Base-by-base conservation (phyloP, 2,113 vertebrate species). In the Litocranius walleri region DNA sequence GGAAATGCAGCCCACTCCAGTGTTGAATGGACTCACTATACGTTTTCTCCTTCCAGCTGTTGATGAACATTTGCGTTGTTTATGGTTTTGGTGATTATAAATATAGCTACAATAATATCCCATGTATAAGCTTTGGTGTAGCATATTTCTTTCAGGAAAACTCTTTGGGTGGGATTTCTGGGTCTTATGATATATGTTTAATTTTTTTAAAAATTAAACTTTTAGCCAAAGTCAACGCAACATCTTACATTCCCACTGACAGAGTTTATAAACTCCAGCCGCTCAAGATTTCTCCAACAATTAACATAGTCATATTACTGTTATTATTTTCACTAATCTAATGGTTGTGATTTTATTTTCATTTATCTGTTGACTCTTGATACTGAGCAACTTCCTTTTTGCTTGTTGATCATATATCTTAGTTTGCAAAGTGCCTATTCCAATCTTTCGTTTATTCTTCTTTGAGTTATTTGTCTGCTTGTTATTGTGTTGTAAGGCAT, bases 11-110 rank as follows among this genome's bases (percentile, higher is more conserved):
- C n/a, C 67, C n/a, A 6, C 21, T 2, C 19, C 36, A 6, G 67
- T 2, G n/a, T 3, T 13, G 67, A 1, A 23, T 13, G 19, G 67
- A 13, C 2, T 17, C 15, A 30, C 56, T 16, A 0, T 3, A 64
- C 33, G 4, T 43, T 7, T 48, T 62, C 61, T 25, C 33, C 81
- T 48, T 4, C 59, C 4, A 27, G n/a, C 59, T 48, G 13, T 36
- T 29, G 45, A 48, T 40, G 45, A n/a, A 61, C 17, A 48, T 9
- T 40, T 33, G 59, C 6, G 61, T 56, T 62, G 23, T 30, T 54
- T 80, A 48, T 16, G 27, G 43, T 45, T 54, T 1, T 9, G 12
- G 33, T 6, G 48, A 62, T 30, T 67, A 59, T 30, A 36, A 96
- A 50, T 36, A 54, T 3, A 90, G 23, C 25, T 40, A 52, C 4